Base-by-base conservation (phyloP, 1,140 invertebrate genomes). In the Polyergus mexicanus region DNA sequence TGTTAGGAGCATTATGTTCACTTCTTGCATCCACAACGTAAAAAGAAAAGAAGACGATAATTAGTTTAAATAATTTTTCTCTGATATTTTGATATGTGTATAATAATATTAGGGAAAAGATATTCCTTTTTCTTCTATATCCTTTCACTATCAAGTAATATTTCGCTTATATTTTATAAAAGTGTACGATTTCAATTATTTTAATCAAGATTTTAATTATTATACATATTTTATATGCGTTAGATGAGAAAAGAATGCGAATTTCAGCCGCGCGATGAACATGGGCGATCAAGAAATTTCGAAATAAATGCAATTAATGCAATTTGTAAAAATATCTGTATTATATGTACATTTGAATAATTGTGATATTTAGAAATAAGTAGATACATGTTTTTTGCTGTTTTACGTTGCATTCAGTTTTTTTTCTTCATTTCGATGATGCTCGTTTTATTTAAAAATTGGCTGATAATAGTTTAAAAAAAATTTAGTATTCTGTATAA, bases 321-420 rank as follows among this genome's bases (percentile, higher is more conserved):
- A 51, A 51, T 3, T 86, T 80, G 19, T 84, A 85, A 25, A 51
- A 51, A 81, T 69, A 85, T 56, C 77, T 65, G 58, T 77, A 54
- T 76, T 77, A 85, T 63, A 71, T 60, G 54, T 81, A 89, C 88
- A 86, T 44, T 86, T 87, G 69, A 58, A 90, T 89, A 72, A 91
- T 91, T 91, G 90, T 91, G 90, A 91, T 91, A 91, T 66, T 91
- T 88, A 76, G 25, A 83, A 85, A 90, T 91, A 91, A 90, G 87
- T 88, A 90, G 71, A 51, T 88, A 88, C 60, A 32, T 10, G n/a
- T 65, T 74, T 68, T 28, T 78, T 72, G 60, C 56, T 81, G 69
- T 86, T 69, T 25, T 68, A 84, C 16, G 28, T 58, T 84, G 44
- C 32, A 35, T 88, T 68, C 28, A 25, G 51, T 32, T 58, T 60